Percentiles rank a stretch among this genome's conserved stretches.
Conservation (phyloP, 2,797 vertebrate species). For the Hippopotamyrus pictus region DNA sequence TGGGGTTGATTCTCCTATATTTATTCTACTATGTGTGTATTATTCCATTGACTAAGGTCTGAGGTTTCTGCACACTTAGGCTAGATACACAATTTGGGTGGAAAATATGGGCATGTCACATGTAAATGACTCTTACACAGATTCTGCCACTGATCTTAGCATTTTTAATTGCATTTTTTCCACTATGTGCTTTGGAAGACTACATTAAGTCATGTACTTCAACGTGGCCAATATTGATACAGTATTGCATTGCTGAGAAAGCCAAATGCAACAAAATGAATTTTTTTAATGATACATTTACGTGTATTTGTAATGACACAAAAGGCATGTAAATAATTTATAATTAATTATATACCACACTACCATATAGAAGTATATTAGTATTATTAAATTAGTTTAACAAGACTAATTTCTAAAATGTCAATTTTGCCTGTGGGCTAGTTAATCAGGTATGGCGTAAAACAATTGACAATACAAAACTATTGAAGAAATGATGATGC, state of each 20-base stretch:
- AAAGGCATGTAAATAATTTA: background rate
- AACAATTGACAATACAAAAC: background rate
- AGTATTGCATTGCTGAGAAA: background rate
- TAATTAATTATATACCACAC: background rate
- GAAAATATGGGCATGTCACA: background rate
- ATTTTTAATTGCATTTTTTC: background rate
- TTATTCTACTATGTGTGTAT: background rate
- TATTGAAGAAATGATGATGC: background rate
- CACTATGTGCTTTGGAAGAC: too few relatives aligned
- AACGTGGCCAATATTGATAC: background rate
- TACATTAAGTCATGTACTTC: background rate
- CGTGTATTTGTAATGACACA: background rate
- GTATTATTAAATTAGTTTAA: background rate
- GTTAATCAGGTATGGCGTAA: background rate
- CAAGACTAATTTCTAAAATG: background rate
- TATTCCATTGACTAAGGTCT: background rate
- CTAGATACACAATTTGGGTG: background rate
- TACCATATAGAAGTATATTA: background rate
- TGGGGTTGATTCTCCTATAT: background rate
- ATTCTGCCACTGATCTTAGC: background rate
- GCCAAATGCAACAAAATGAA: background rate
- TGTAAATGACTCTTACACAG: too few relatives aligned
- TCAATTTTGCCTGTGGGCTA: background rate
- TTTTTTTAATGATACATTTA: background rate
- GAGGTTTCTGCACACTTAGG: background rate